Conservation (phyloP, 2,113 vertebrate genomes). For the Galbula dea region DNA sequence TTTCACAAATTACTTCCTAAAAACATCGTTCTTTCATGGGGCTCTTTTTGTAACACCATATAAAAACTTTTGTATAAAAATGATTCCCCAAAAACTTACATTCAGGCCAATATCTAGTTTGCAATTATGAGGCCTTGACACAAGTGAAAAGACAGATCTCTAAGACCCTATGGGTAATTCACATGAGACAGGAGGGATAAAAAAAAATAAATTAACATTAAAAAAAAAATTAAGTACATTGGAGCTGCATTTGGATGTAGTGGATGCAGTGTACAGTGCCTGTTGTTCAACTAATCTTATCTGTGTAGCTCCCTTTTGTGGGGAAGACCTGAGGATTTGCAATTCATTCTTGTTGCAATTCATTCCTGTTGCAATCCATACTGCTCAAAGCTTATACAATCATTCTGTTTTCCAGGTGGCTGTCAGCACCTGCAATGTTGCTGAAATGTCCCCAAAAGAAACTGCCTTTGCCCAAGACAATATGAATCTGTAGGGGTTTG, state of each 20-base stretch:
- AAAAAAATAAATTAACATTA: background rate
- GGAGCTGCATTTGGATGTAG: background rate
- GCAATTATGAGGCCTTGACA: background rate
- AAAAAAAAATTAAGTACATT: background rate
- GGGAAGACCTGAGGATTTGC: conserved; percentile 1
- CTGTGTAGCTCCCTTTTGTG: background rate
- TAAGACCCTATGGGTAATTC: background rate
- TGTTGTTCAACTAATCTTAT: background rate
- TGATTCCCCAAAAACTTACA: background rate
- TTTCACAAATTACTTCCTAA: background rate
- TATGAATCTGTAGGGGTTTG: background rate
- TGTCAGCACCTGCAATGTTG: background rate
- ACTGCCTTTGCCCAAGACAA: background rate
- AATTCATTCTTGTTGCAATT: conserved; percentile 31
- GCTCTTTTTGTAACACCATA: background rate
- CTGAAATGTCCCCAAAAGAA: conserved; percentile 5
- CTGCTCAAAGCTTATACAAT: background rate
- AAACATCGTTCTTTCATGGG: background rate
- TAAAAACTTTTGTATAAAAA: background rate
- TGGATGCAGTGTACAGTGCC: background rate
- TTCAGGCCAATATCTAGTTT: background rate
- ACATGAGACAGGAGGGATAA: background rate
- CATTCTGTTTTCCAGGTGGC: background rate
- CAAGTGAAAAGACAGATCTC: background rate
- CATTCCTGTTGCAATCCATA: conserved; percentile 12